Conservation (phyloP, 92 coral and sea anemone species). For the Bergia sp. region DNA sequence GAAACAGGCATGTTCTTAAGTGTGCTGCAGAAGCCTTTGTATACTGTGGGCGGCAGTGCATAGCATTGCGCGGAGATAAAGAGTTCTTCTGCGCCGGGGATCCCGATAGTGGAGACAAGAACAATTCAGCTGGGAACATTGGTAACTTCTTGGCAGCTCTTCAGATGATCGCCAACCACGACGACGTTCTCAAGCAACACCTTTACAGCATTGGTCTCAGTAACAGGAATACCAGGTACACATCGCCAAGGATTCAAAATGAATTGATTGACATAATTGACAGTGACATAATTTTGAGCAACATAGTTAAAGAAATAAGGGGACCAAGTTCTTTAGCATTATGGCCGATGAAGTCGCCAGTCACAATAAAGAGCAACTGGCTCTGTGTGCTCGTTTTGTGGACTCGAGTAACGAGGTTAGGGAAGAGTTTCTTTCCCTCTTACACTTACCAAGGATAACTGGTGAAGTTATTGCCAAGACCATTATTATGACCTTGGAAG, state of each 20-base stretch:
- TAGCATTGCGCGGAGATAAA: constrained; percentile 34
- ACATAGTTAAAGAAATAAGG: constrained; percentile 30
- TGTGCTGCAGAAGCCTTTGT: constrained; percentile 46
- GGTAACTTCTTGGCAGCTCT: constrained; percentile 44
- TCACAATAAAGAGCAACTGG: constrained; percentile 53
- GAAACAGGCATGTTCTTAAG: constrained; percentile 31
- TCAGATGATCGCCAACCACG: constrained; percentile 40
- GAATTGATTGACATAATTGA: constrained; percentile 33
- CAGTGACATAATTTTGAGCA: neutral
- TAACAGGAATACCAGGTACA: constrained; percentile 6
- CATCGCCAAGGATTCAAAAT: constrained; percentile 38
- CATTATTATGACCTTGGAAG: constrained; percentile 45
- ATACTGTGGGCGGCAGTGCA: constrained; percentile 39
- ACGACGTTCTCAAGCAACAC: constrained; percentile 40
- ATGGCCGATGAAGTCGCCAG: constrained; percentile 61
- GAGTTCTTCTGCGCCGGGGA: neutral
- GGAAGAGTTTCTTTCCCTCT: constrained; percentile 41
- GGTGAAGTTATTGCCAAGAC: constrained; percentile 40
- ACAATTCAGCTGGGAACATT: constrained; percentile 25
- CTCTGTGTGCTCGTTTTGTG: constrained; percentile 44
- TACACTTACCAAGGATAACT: constrained; percentile 42
- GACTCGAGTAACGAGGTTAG: constrained; percentile 39
- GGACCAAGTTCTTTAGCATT: constrained; percentile 42
- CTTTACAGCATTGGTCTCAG: constrained; percentile 36
- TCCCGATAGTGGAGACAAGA: neutral